These are phyloP conservation scores for Morpho helenor DNA, from an alignment of 2,888 invertebrate species.

Conservation along the genomic window DNA sequence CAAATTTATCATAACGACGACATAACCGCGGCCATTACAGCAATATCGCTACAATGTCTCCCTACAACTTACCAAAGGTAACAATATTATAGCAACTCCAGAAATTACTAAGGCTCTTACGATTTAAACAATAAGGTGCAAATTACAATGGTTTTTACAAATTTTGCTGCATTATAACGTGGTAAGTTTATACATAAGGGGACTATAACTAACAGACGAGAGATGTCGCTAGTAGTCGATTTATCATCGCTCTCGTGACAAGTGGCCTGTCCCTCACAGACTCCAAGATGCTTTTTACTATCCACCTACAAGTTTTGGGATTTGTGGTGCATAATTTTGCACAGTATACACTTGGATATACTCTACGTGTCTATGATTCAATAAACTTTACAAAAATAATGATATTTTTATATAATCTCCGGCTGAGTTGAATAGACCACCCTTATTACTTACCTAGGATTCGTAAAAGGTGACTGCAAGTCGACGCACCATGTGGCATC, in stretches of 20 bases:
- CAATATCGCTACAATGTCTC: constrained; percentile 48
- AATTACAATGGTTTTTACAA: constrained; percentile 10
- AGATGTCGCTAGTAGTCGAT: constrained; percentile 64
- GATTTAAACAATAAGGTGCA: constrained; percentile 18
- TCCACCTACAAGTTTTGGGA: constrained; percentile 26
- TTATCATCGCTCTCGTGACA: constrained; percentile 74
- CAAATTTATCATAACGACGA: constrained; percentile 59
- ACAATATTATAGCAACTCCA: constrained; percentile 1
- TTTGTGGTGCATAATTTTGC: constrained; percentile 37
- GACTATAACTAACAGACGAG: constrained; percentile 67
- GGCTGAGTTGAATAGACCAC: too few species aligned
- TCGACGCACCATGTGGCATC: too few species aligned
- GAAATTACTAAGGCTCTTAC: neutral
- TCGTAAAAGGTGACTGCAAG: too few species aligned
- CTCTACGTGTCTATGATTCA: too few species aligned
- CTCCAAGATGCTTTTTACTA: constrained; percentile 65
- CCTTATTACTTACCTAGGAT: too few species aligned
- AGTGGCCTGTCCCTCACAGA: constrained; percentile 68
- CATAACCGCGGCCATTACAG: constrained; percentile 56
- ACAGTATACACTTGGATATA: neutral
- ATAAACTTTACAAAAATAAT: too few species aligned
- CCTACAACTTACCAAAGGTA: constrained; percentile 34
- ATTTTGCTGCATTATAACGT: constrained; percentile 13
- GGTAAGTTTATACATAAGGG: constrained; percentile 52
- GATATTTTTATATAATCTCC: too few species aligned